Evolutionary conservation across 2,888 invertebrate species (phyloP).

Genomic region (Lepidocyrtinus sp.): DNA sequence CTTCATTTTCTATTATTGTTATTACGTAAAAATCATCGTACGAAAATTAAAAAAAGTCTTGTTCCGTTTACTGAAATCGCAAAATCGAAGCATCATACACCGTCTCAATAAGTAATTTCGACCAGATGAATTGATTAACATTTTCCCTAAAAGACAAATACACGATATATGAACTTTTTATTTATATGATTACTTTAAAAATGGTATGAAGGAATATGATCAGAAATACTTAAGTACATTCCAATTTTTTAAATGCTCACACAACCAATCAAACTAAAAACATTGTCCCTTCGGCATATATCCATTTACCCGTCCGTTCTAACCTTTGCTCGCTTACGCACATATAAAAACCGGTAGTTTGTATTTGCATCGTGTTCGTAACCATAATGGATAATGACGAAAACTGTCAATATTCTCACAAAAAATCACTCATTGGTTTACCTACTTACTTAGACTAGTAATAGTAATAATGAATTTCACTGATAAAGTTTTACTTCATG

Average conservation of each 20-base stretch:
- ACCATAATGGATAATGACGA: not conserved
- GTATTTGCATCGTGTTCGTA: not conserved
- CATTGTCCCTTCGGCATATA: too few species aligned
- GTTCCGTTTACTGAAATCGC: not conserved
- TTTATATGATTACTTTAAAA: too few species aligned
- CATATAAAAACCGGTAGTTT: not conserved
- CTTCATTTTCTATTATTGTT: not conserved
- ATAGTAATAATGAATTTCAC: not conserved
- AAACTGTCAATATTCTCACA: not conserved
- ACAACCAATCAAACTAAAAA: too few species aligned
- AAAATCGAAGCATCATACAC: too few species aligned
- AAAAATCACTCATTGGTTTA: not conserved
- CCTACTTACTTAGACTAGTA: not conserved
- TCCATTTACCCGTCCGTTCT: too few species aligned
- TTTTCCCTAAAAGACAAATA: too few species aligned
- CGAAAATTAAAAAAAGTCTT: not conserved
- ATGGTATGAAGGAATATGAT: too few species aligned
- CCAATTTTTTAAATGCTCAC: too few species aligned
- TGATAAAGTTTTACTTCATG: not conserved
- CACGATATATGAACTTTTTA: too few species aligned
- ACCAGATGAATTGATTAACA: too few species aligned
- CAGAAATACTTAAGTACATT: too few species aligned
- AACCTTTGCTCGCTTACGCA: not conserved
- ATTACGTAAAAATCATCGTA: not conserved
- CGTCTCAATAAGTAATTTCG: too few species aligned